Evolutionary conservation across 2,797 vertebrate species (phyloP), one percentile per base, ranked within the genome.

Genomic region (Carduelis carduelis): DNA sequence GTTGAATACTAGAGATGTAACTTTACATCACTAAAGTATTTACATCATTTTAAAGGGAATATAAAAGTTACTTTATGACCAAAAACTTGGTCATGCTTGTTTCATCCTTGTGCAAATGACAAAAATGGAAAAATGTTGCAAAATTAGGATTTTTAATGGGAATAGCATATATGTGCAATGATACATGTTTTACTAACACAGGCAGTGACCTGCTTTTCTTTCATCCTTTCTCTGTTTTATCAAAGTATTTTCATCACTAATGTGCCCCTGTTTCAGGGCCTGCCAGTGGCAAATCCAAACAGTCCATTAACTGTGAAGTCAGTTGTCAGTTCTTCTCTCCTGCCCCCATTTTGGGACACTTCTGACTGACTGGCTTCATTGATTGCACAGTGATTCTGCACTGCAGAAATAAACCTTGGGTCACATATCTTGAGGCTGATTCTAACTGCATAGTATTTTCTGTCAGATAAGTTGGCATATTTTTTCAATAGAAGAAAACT

Each of bases 231-330:
- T 7, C 23, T 32, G 4, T 43, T 89, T 77, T 53, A 12, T 32
- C 34, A 32, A 87, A 65, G 6, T 72, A 47, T 80, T 84, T 87
- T 39, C 15, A 41, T 75, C 46, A 47, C 3, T 77, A 83, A 55
- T 12, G 26, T 47, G 14, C 11, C 22, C 30, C 34, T 84, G 19
- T 80, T 92, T 52, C 56, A 80, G 46, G 41, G 39, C 18, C 34
- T 90, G 59, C n/a, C 52, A 43, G 47, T 74, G 50, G 39, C n/a
- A 87, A 83, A 87, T 61, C n/a, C 60, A 93, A 82, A 70, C 10
- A 43, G 43, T 64, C 71, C 56, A 80, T 90, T 95, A 89, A 78
- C 35, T 87, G 37, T 34, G 20, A 59, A 91, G 46, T 56, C 50
- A 57, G 39, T 32, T 80, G 66, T 87, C 83, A 71, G 46, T 43